Evolutionary conservation across 2,888 invertebrate species (phyloP).

Genomic region (Brenthis hecate): DNA sequence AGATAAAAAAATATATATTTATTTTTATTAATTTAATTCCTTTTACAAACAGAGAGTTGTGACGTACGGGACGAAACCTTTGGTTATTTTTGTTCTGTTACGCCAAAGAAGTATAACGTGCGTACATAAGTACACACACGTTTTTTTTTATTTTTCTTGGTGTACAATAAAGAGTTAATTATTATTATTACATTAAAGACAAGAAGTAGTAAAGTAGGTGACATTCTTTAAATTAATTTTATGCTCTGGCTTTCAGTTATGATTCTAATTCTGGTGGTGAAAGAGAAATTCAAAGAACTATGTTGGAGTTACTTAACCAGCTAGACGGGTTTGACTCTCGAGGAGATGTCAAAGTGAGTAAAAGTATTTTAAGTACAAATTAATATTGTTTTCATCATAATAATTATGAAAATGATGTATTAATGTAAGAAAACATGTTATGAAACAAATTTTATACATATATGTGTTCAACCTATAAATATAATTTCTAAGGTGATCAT

Average conservation of each 20-base stretch:
- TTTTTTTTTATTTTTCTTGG: too few species aligned
- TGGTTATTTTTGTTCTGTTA: too few species aligned
- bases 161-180: too few species aligned
- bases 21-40: too few species aligned
- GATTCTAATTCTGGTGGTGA: conserved; percentile 99
- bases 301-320: conserved; percentile 99
- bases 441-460: too few species aligned
- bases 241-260: conserved; percentile 77
- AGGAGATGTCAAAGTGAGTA: conserved; percentile 94
- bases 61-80: too few species aligned
- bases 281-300: conserved; percentile 99
- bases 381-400: conserved; percentile 21
- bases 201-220: background rate
- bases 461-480: too few species aligned
- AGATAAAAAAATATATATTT: too few species aligned
- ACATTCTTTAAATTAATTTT: conserved; percentile 9
- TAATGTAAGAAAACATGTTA: too few species aligned
- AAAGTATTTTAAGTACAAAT: conserved; percentile 11
- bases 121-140: too few species aligned
- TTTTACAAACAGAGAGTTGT: too few species aligned
- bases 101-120: too few species aligned
- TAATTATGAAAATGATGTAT: background rate
- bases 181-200: background rate
- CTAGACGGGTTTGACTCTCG: conserved; percentile 98
- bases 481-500: conserved; percentile 88